These are phyloP conservation scores for Leucosticte australis DNA, from an alignment of 2,113 vertebrate genomes.

Conservation along the genomic window DNA sequence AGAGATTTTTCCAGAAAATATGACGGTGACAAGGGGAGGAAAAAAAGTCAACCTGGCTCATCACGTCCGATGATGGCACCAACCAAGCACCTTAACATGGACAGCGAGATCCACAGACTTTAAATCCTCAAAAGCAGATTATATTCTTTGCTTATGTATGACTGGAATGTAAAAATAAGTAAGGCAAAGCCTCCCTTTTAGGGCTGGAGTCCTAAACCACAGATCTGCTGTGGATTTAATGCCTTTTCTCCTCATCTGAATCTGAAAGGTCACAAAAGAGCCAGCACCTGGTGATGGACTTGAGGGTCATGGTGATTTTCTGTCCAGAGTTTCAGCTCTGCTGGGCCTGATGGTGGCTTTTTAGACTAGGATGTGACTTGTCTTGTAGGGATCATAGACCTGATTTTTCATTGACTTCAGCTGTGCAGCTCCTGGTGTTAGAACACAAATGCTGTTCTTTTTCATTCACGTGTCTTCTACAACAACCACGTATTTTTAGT, in stretches of 20 bases:
- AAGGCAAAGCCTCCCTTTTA: background rate
- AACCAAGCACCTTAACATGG: background rate
- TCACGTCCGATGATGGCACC: background rate
- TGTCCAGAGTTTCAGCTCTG: background rate
- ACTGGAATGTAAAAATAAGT: background rate
- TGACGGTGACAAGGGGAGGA: too few relatives aligned
- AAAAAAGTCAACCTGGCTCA: background rate
- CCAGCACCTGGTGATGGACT: background rate
- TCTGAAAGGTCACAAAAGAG: background rate
- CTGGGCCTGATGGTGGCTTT: background rate
- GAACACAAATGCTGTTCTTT: background rate
- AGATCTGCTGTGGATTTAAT: background rate
- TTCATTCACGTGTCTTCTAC: background rate
- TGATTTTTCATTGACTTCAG: background rate
- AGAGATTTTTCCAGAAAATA: too few relatives aligned
- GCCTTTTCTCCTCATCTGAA: background rate
- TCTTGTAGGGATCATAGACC: background rate
- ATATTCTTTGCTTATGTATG: background rate
- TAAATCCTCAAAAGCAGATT: constrained; percentile 1
- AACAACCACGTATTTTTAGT: background rate
- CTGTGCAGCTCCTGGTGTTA: rapidly evolving
- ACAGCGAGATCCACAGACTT: background rate
- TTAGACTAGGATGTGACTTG: background rate
- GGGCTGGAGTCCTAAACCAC: background rate
- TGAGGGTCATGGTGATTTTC: background rate